Evolutionary conservation across 2,113 vertebrate genomes (phyloP), one percentile per base, ranked within the genome.

Genomic region (Felis chaus): DNA sequence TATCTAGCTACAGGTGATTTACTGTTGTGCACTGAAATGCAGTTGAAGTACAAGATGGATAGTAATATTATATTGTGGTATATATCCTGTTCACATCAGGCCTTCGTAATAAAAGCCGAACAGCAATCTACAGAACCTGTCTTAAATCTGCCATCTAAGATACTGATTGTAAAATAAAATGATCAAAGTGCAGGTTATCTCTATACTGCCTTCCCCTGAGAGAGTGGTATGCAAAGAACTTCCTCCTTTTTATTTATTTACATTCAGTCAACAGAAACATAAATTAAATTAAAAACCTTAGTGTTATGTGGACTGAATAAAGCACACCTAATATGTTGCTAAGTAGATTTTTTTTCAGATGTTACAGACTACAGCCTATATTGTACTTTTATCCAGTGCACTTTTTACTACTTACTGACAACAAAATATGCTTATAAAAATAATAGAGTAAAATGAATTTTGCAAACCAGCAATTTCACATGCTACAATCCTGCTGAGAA

Each of bases 131-230:
- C 96, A 96, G 97, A 97, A 96, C 88, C 93, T 97, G 96, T 89
- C 97, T 97, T 98, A 98, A 98, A 98, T 98, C 98, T 98, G 98
- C 97, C 98, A 97, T 86, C 98, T 89, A 68, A 90, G 97, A 94
- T 97, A 95, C 96, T 95, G 97, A 98, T 93, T 97, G 86, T 95
- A 98, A 98, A 98, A 98, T 98, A 97, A 97, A 97, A 93, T 94
- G 81, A 97, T 96, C 96, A 91, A 94, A 98, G 89, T 93, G 89
- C 85, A 89, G 89, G 82, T 89, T 96, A 94, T 97, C 96, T 97
- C 97, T 94, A 19, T 89, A 45, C 68, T 74, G 89, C 82, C 96
- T 89, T 96, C 91, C 96, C 91, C 61, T 50, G 85, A 95, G 96
- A 97, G 73, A 95, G 89, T 45, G 48, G 53, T 80, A 74, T 92